These are phyloP conservation scores for Aphelocoma coerulescens DNA, from an alignment of 2,113 vertebrate genomes.

Conservation along the genomic window DNA sequence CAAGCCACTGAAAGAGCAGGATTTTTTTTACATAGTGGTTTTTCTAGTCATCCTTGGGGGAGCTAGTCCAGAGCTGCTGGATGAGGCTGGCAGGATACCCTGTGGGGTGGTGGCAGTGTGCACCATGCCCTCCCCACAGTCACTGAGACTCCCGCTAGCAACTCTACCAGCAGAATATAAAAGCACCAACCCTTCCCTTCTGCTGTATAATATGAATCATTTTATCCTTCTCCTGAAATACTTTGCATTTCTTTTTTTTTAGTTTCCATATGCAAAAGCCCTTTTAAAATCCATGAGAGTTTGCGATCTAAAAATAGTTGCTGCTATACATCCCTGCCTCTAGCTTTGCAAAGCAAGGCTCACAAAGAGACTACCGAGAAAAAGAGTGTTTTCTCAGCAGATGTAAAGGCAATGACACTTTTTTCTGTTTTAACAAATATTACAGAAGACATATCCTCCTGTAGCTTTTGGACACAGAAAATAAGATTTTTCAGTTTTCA, in stretches of 20 bases:
- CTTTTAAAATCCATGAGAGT: constrained; percentile 56
- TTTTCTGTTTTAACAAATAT: not conserved
- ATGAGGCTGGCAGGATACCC: not conserved
- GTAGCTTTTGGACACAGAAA: not conserved
- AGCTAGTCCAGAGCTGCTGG: not conserved
- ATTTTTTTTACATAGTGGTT: rapidly evolving
- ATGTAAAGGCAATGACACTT: not conserved
- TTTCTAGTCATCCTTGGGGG: not conserved
- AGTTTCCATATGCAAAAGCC: constrained; percentile 55
- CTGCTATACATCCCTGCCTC: not conserved
- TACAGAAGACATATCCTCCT: not conserved
- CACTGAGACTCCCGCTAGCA: not conserved
- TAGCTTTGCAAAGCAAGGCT: constrained; percentile 16
- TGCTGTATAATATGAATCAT: constrained; percentile 25
- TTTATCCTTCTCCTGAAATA: constrained; percentile 49
- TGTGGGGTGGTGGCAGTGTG: rapidly evolving
- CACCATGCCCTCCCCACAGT: rapidly evolving
- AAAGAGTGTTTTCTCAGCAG: constrained; percentile 1
- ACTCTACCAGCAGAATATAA: not conserved
- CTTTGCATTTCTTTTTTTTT: constrained; percentile 17
- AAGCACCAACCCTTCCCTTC: not conserved
- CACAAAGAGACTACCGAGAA: not conserved
- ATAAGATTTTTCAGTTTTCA: not conserved
- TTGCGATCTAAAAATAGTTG: constrained; percentile 39
- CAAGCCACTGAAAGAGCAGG: not conserved